phyloP scores from a whole-genome alignment of 2,797 vertebrate species.

The Bradypodion ventrale region DNA sequence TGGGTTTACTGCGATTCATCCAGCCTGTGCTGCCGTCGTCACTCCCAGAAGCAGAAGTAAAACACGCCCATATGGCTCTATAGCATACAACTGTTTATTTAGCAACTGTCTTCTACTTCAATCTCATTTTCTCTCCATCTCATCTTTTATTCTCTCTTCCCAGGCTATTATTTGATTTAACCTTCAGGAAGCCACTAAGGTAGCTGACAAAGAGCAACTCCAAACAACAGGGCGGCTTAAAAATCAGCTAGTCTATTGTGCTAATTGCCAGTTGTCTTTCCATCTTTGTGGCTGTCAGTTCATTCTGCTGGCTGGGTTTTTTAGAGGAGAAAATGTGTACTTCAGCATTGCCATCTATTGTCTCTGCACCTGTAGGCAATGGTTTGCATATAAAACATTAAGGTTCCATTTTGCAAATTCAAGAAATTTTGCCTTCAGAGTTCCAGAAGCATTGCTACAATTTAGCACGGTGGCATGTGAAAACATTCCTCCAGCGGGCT shows the following conservation, averaged over 20 bases:
- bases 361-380: conserved; percentile 43
- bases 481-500: not conserved
- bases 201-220: conserved; percentile 15
- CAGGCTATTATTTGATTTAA: conserved; percentile 30
- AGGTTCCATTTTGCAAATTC: conserved; percentile 35
- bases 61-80: too few species aligned
- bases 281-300: not conserved
- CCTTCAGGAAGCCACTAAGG: not conserved
- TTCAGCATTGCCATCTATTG: conserved; percentile 33
- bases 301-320: conserved; percentile 14
- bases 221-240: conserved; percentile 6
- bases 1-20: too few species aligned
- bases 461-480: conserved; percentile 46
- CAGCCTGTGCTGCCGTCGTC: too few species aligned
- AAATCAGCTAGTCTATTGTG: conserved; percentile 12
- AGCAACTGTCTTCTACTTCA: not conserved
- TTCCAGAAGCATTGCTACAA: conserved; percentile 39
- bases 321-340: not conserved
- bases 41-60: too few species aligned
- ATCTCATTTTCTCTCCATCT: not conserved
- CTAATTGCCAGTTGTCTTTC: conserved; percentile 29
- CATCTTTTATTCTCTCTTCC: not conserved
- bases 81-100: not conserved
- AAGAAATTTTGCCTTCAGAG: conserved; percentile 40
- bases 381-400: conserved; percentile 3